Evolutionary conservation across 30 jellyfish, hydroid and myxozoan species (phyloP).

Genomic region (Turritopsis dohrnii): DNA sequence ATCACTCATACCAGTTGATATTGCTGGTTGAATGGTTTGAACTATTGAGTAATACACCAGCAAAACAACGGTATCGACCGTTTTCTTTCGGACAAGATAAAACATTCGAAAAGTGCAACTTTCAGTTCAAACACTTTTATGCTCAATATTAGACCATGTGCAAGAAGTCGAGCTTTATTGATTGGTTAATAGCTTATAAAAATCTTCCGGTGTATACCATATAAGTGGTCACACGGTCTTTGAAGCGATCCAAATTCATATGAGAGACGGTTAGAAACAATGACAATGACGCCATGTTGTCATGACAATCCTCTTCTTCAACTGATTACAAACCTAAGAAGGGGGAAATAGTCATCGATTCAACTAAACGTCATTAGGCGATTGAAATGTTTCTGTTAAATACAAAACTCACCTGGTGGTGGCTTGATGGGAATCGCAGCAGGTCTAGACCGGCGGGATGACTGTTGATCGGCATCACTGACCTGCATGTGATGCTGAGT

Average conservation of each 20-base stretch:
- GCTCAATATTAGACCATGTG: background rate
- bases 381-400: no score
- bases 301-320: background rate
- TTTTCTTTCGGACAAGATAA: no score
- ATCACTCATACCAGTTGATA: background rate
- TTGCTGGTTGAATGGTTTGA: background rate
- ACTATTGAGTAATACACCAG: background rate
- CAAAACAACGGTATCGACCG: no score
- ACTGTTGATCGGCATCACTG: slow-evolving; percentile 37
- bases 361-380: no score
- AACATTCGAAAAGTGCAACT: background rate
- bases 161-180: background rate
- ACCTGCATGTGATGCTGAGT: background rate
- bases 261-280: background rate
- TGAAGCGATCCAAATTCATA: background rate
- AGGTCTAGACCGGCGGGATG: slow-evolving; percentile 39
- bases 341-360: no score
- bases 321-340: background rate
- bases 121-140: background rate
- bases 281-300: background rate
- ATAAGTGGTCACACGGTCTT: no score
- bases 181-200: background rate
- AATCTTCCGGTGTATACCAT: background rate
- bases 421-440: slow-evolving; percentile 91
- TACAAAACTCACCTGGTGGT: slow-evolving; percentile 66